Conservation (phyloP, 2,797 vertebrate genomes). For the Pseudochromis fuscus region DNA sequence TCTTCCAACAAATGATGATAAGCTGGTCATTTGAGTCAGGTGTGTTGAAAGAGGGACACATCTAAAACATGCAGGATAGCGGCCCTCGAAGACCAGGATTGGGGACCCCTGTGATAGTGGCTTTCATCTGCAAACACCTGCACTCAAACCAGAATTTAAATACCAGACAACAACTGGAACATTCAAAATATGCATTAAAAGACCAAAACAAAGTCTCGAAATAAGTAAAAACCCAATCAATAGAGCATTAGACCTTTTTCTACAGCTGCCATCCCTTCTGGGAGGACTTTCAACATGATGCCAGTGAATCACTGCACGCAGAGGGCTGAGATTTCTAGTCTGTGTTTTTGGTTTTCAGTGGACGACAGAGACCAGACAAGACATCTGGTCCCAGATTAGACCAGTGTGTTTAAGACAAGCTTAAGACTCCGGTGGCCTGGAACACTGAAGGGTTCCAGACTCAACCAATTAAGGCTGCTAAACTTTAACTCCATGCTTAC, state of each 20-base stretch:
- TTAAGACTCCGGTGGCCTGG: constrained; percentile 82
- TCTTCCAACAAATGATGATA: no score
- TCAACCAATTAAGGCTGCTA: constrained; percentile 78
- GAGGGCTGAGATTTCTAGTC: constrained; percentile 13
- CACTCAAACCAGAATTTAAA: not conserved
- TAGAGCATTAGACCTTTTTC: not conserved
- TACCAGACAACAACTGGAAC: no score
- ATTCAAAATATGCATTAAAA: no score
- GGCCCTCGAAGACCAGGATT: no score
- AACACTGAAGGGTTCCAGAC: constrained; percentile 79
- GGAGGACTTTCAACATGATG: not conserved
- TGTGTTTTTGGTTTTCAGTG: constrained; percentile 54
- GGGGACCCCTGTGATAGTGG: no score
- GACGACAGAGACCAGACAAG: constrained; percentile 75
- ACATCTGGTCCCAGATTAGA: constrained; percentile 83
- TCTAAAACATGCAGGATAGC: no score
- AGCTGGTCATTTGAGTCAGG: no score
- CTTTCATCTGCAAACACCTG: constrained; percentile 13
- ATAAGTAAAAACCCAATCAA: not conserved
- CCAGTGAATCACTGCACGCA: not conserved
- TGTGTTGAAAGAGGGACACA: no score
- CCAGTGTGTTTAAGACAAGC: constrained; percentile 79
- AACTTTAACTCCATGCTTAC: constrained; percentile 68
- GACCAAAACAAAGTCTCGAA: not conserved
- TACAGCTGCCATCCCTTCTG: not conserved